Base-by-base conservation (phyloP, 2,888 invertebrate species). In the Geotrupes spiniger region DNA sequence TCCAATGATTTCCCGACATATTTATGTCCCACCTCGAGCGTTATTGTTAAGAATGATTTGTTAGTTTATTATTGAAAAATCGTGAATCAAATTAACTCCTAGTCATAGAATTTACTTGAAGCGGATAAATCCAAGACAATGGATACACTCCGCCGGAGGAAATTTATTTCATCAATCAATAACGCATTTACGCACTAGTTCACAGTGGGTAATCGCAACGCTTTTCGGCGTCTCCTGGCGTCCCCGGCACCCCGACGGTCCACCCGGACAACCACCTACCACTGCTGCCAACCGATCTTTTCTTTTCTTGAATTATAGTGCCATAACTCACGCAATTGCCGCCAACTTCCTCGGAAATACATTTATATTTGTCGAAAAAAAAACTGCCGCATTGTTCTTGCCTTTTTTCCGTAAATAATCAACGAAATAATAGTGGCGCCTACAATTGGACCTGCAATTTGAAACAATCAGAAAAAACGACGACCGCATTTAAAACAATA, bases 301-400 rank as follows among this genome's bases (percentile, higher is more conserved):
- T 71, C 70, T 68, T 66, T 66, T 59, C 53, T 58, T 72, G 70
- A 72, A 70, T 71, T 72, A 72, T 71, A 64, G 65, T 58, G 61
- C 63, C 63, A 68, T 71, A 72, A 70, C 63, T 72, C 70, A 72
- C 65, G 62, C 65, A 66, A 68, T 69, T 65, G 62, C 68, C 69
- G 67, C 66, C 66, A 66, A 63, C 65, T 64, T 65, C 61, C 68
- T 68, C 69, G 68, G 70, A 66, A 63, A 66, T 65, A 63, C 65
- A 63, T 66, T 65, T 63, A 63, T 66, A 64, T 62, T 61, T 60
- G 73, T 52, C 47, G 49, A 48, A 51, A 59, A 57, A 57, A 56
- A 49, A 42, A 41, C 40, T 40, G 40, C 41, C 26, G 17, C 48
- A 40, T 36, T 36, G 36, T 40, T 31, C 37, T 48, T 48, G 31